Evolutionary conservation across 1,140 invertebrate species (phyloP), one percentile per base, ranked within the genome.

Genomic region (Helicoverpa zea): DNA sequence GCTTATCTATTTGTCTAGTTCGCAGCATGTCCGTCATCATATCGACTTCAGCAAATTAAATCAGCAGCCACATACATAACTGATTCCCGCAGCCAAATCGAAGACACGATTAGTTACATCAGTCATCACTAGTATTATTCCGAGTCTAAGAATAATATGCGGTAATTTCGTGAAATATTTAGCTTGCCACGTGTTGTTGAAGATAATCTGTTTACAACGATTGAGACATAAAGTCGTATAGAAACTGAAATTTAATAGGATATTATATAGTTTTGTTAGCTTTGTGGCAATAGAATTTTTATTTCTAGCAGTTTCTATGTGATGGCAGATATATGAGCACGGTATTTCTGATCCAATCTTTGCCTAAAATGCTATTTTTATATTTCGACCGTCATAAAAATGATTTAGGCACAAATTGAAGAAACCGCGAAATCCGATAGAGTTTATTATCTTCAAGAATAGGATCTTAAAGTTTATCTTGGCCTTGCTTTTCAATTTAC

Each of bases 81-180:
- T 61, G 16, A 75, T 61, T 73, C 56, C 29, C 9, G 18, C n/a
- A 61, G 54, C 73, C 73, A 75, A 75, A 75, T 75, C 49, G 14
- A 61, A 61, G 43, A 75, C 18, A 59, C 54, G 56, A 75, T 51
- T 75, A 59, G 56, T 16, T 47, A 49, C 56, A 75, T 75, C 73
- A 61, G 73, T 61, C 73, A 61, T 61, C 73, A 58, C 56, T 43
- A 47, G 23, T 61, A 49, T 29, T 75, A 75, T 75, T 61, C 9
- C 56, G 18, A 56, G 70, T 30, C 52, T 74, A 74, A 74, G 70
- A 58, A 74, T 74, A 74, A 51, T 1, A 63, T 5, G 13, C 13
- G 51, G 51, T 76, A 76, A 64, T 76, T 76, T 63, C 10, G 74
- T 43, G 30, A 75, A 75, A 61, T 75, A 61, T 75, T 73, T 58